Evolutionary conservation across 2,888 invertebrate species (phyloP).

Genomic region (Diarsia mendica): DNA sequence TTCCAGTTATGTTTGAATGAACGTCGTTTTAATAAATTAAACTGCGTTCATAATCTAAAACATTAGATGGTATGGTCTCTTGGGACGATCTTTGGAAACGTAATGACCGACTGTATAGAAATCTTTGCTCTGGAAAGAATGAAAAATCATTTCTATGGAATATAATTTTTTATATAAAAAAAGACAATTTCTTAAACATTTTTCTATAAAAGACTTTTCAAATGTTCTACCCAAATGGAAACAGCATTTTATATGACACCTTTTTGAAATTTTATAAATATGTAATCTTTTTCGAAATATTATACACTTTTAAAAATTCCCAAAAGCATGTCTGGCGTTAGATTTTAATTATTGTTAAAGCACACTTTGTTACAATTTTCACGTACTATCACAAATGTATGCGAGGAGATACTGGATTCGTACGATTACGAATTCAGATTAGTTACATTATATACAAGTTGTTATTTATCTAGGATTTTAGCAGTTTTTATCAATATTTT

Average conservation of each 20-base stretch:
- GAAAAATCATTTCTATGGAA: neutral
- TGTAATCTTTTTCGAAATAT: slow-evolving; percentile 16
- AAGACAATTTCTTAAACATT: slow-evolving; percentile 12
- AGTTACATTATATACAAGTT: slow-evolving; percentile 51
- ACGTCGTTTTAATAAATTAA: neutral
- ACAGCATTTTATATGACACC: neutral
- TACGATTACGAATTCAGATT: slow-evolving; percentile 36
- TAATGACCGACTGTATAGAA: neutral
- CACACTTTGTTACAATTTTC: slow-evolving; percentile 43
- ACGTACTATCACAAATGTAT: slow-evolving; percentile 56
- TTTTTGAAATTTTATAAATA: slow-evolving; percentile 12
- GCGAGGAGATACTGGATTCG: slow-evolving; percentile 58
- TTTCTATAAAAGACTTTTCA: slow-evolving; percentile 12
- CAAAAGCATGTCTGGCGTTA: slow-evolving; percentile 52
- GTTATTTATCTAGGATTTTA: slow-evolving; percentile 55
- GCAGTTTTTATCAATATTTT: slow-evolving; percentile 50
- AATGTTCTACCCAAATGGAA: neutral
- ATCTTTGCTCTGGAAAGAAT: neutral
- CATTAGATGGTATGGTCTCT: no score
- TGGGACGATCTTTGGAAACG: neutral
- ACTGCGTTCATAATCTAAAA: no score
- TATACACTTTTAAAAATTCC: slow-evolving; percentile 35
- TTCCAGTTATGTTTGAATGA: neutral
- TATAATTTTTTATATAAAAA: slow-evolving; percentile 2
- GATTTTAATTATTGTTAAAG: slow-evolving; percentile 32